phyloP scores from a whole-genome alignment of 2,113 vertebrate species.

The Agelaius tricolor region DNA sequence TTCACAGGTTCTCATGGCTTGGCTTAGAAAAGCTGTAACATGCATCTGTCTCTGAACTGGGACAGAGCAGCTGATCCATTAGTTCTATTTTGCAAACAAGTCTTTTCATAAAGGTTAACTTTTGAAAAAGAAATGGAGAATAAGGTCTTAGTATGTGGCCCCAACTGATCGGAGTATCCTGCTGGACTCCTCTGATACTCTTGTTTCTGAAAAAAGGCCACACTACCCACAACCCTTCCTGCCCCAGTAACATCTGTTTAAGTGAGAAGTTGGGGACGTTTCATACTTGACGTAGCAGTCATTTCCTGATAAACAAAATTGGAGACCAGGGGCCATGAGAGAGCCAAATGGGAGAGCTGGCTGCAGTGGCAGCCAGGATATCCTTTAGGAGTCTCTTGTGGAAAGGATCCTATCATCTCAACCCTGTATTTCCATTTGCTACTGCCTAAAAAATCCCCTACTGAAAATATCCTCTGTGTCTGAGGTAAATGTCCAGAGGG shows the following conservation, averaged over 20 bases:
- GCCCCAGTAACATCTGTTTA: not conserved
- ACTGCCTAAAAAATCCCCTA: not conserved
- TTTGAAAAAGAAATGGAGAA: not conserved
- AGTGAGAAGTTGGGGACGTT: not conserved
- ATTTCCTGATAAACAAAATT: not conserved
- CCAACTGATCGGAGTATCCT: not conserved
- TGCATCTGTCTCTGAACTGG: not conserved
- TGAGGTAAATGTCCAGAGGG: not conserved
- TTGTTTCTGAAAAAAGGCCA: not conserved
- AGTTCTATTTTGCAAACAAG: not conserved
- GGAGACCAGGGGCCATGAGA: not conserved
- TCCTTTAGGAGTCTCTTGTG: not conserved
- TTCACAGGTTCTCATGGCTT: not conserved
- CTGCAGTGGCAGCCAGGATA: not conserved
- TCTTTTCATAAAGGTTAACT: not conserved
- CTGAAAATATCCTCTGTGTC: not conserved
- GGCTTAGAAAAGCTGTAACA: not conserved
- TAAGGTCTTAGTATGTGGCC: not conserved
- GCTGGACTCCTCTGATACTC: not conserved
- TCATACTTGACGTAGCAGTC: not conserved
- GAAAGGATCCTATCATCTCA: not conserved
- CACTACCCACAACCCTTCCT: not conserved
- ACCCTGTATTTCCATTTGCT: not conserved
- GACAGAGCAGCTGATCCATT: not conserved
- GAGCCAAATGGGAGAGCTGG: not conserved